Base-by-base conservation (phyloP, 2,888 invertebrate genomes). In the Ametastegia equiseti region DNA sequence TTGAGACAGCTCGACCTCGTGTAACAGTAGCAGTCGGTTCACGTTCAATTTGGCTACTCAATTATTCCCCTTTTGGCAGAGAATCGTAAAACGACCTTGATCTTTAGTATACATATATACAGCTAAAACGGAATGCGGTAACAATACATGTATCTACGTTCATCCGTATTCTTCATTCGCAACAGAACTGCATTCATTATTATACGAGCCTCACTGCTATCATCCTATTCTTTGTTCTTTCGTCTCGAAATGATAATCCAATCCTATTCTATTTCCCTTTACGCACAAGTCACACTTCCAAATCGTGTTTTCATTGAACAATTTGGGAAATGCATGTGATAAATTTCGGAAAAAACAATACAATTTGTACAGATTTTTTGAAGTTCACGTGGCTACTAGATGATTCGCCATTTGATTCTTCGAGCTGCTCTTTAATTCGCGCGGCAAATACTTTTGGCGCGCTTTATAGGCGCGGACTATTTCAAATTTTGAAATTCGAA, bases 31-130 rank as follows among this genome's bases (percentile, higher is more conserved):
- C n/a, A 15, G 23, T 42, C 47, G 13, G 71, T 45, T 45, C 71
- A 75, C 75, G 75, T 50, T 54, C 75, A 42, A 42, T 54, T 54
- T n/a, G n/a, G 50, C 19, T 27, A n/a, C 45, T 45, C 54, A 50
- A 75, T 75, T 75, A 54, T 75, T 54, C 75, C 75, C 45, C 54
- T 75, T 75, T 54, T 75, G 75, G 75, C 50, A 54, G 19, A 50
- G 50, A 36, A 75, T 71, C 50, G n/a, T 6, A 54, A 75, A 54
- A 50, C 36, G 54, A n/a, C 75, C 75, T 75, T 75, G 75, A 75
- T 75, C 75, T 75, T 75, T 75, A n/a, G 54, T 23, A n/a, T 23
- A n/a, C n/a, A n/a, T n/a, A n/a, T 36, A 47, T 71, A 71, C 19
- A 71, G 19, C 36, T 19, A 6, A 4, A 54, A 6, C 5, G 67